Evolutionary conservation across 2,113 vertebrate species (phyloP).

Genomic region (Oryzias woworae): DNA sequence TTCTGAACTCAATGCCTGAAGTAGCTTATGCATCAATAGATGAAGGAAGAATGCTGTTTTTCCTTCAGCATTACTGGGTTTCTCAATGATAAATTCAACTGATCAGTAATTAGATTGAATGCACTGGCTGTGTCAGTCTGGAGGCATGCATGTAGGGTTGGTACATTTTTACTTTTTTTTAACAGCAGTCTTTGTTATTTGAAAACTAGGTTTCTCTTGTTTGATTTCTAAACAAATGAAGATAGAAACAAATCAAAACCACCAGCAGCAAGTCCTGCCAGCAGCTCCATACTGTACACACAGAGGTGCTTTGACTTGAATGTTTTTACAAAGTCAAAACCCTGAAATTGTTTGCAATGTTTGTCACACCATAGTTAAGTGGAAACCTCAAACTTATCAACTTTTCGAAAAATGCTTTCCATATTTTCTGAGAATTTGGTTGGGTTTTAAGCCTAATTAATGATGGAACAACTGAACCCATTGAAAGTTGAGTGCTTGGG

Average conservation of each 20-base stretch:
- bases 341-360: no score
- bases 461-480: no score
- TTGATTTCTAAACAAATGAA: constrained; percentile 2
- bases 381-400: no score
- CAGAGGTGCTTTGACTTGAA: not conserved
- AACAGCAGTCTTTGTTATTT: not conserved
- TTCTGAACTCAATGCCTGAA: constrained; percentile 16
- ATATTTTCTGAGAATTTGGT: no score
- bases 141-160: not conserved
- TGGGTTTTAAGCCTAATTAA: no score
- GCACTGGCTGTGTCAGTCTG: not conserved
- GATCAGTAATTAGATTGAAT: not conserved
- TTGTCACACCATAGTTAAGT: no score
- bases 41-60: constrained; percentile 18
- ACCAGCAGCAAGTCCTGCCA: not conserved
- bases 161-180: not conserved
- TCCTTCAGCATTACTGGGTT: constrained; percentile 12
- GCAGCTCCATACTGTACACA: constrained; percentile 4
- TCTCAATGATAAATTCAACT: constrained; percentile 17
- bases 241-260: not conserved
- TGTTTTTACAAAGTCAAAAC: no score
- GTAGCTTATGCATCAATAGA: constrained; percentile 36
- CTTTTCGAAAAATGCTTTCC: no score
- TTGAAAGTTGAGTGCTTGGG: not conserved
- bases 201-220: not conserved